Conservation (phyloP, 2,888 invertebrate species). For the Phengaris arion region DNA sequence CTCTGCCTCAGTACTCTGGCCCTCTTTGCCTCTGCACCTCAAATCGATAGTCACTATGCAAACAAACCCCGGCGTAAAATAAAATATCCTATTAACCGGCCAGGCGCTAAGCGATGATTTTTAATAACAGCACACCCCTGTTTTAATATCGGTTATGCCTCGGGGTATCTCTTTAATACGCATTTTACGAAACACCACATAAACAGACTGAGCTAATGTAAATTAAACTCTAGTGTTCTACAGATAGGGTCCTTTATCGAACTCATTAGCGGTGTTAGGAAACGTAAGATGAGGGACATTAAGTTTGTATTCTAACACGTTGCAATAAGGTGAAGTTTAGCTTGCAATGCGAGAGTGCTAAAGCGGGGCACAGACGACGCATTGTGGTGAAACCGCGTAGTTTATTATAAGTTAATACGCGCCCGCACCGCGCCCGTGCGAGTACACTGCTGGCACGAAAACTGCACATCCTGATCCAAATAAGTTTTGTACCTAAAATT, state of each 20-base stretch:
- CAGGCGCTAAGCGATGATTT: slow-evolving; percentile 66
- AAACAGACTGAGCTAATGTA: neutral
- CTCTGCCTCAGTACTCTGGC: neutral
- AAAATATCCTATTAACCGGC: slow-evolving; percentile 44
- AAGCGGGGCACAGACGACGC: slow-evolving; percentile 48
- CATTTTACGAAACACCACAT: slow-evolving; percentile 35
- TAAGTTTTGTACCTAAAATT: too few species aligned
- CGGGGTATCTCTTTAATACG: slow-evolving; percentile 48
- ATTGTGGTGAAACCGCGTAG: slow-evolving; percentile 63
- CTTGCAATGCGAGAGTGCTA: slow-evolving; percentile 37
- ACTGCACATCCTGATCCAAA: neutral
- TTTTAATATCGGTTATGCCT: slow-evolving; percentile 64
- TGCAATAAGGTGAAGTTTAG: slow-evolving; percentile 34
- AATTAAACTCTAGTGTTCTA: neutral
- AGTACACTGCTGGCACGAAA: slow-evolving; percentile 47
- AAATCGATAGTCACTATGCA: slow-evolving; percentile 34
- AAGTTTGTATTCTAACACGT: neutral
- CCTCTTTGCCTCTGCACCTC: neutral
- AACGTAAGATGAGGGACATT: neutral
- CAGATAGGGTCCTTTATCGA: neutral
- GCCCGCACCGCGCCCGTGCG: slow-evolving; percentile 55
- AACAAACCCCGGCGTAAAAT: slow-evolving; percentile 39
- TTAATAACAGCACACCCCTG: slow-evolving; percentile 67
- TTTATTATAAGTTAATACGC: slow-evolving; percentile 77
- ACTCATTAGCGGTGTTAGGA: neutral